These are phyloP conservation scores for Chlamydotis undulata DNA, from an alignment of 2,113 vertebrate genomes.

Conservation along the genomic window DNA sequence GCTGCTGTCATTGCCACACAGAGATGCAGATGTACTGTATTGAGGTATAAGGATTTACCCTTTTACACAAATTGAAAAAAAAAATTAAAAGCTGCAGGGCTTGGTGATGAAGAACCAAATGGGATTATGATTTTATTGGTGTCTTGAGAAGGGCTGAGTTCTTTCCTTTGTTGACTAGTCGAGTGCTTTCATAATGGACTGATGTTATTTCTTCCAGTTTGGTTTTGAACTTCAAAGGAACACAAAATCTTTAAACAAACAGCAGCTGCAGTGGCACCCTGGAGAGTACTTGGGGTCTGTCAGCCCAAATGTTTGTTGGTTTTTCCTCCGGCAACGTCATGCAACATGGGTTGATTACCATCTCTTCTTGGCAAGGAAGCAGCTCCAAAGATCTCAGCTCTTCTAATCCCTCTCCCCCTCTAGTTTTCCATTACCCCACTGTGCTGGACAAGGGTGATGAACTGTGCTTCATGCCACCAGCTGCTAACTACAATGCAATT, in stretches of 20 bases:
- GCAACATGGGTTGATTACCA: neutral
- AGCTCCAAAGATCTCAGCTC: neutral
- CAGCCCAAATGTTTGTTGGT: neutral
- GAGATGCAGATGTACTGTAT: neutral
- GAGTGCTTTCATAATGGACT: neutral
- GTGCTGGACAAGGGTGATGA: neutral
- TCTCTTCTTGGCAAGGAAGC: neutral
- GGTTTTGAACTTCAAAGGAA: constrained; percentile 40
- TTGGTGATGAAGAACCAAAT: neutral
- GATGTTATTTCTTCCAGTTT: neutral
- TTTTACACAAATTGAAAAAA: neutral
- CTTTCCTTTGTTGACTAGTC: neutral
- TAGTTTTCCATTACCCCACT: neutral
- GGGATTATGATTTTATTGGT: neutral
- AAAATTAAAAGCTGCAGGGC: neutral
- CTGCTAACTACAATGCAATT: neutral
- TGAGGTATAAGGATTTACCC: neutral
- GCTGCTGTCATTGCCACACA: neutral
- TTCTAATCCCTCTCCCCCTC: neutral
- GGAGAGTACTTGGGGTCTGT: neutral
- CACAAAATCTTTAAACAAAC: constrained; percentile 17
- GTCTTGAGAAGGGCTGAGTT: neutral
- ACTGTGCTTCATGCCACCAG: neutral
- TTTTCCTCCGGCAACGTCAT: neutral
- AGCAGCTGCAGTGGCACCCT: constrained; percentile 22